Evolutionary conservation across 2,797 vertebrate genomes (phyloP).

Genomic region (Acanthis flammea): DNA sequence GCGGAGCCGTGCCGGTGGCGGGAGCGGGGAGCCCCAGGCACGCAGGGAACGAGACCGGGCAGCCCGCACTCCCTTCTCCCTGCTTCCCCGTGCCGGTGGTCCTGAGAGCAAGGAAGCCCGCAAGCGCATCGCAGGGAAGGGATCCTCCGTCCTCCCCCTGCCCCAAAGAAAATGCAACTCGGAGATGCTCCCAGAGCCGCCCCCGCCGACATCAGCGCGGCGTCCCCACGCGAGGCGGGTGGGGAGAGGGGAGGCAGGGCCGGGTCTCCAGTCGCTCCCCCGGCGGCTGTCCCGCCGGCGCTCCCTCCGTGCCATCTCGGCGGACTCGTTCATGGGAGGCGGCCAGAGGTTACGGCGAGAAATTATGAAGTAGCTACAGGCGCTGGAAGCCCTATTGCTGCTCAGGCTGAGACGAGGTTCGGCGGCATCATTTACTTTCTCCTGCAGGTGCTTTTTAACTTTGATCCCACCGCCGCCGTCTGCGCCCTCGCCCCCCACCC

Average conservation of each 20-base stretch:
- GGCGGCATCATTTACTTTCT: constrained; percentile 20
- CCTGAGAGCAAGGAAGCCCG: not conserved
- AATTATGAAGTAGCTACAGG: not conserved
- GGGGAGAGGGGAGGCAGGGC: not conserved
- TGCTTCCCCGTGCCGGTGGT: not conserved
- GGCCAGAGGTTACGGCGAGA: not conserved
- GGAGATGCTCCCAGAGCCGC: not conserved
- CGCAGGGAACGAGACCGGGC: not conserved
- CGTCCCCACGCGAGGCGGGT: not conserved
- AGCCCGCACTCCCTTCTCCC: not conserved
- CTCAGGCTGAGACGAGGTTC: not conserved
- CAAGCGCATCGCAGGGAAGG: not conserved
- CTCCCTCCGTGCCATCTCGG: not conserved
- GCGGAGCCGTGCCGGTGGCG: not conserved
- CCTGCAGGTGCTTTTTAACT: constrained; percentile 62
- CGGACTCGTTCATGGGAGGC: not conserved
- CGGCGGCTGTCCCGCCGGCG: not conserved
- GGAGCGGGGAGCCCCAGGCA: not conserved
- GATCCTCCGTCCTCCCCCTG: not conserved
- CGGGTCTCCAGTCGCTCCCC: not conserved
- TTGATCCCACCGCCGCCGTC: constrained; percentile 3
- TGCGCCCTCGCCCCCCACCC: not conserved
- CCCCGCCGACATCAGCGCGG: not conserved
- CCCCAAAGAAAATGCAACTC: not conserved
- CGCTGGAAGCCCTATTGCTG: not conserved